Evolutionary conservation across 2,888 invertebrate species (phyloP), one percentile per base, ranked within the genome.

Genomic region (Drosophila buzzatii): DNA sequence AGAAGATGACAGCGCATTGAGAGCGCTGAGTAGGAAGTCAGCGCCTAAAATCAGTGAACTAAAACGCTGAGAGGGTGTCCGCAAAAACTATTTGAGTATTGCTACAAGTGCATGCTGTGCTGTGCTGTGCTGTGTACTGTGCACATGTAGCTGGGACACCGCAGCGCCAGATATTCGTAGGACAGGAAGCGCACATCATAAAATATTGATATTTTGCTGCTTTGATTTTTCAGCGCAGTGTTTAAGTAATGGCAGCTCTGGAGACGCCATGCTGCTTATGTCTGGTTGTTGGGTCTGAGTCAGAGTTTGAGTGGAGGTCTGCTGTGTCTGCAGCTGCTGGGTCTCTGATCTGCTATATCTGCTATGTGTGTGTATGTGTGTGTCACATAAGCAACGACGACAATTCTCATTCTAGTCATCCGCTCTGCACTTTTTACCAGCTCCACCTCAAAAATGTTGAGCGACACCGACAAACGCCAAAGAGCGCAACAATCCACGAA

Each of bases 171-270:
- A 44, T 44, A 42, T 65, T 67, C 59, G 66, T 67, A 41, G 73
- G 44, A 74, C 82, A 83, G 90, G 90, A 89, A 89, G 84, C 82
- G 81, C 77, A 78, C 76, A 85, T 90, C 90, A 89, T 89, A 90
- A 89, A 89, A 90, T 90, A 89, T 90, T 90, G 90, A 89, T 90
- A 88, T 85, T 88, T 81, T 79, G 87, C 73, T 82, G 81, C 82
- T 85, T 85, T 90, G 89, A 89, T 89, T 84, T 90, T 83, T 81
- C 74, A 73, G 69, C 66, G 76, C 74, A 57, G 87, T 82, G 85
- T 77, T 89, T 89, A 85, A 88, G 89, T 89, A 85, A 89, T 86
- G 87, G 87, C 70, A 70, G 69, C 75, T 63, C 65, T 65, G 81
- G 76, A 60, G 59, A 59, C 70, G 58, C 45, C 51, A 41, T 42